Percentiles rank a stretch among this genome's conserved stretches.
phyloP scores from a whole-genome alignment of 2,797 vertebrate genomes.

The Uromys caudimaculatus region DNA sequence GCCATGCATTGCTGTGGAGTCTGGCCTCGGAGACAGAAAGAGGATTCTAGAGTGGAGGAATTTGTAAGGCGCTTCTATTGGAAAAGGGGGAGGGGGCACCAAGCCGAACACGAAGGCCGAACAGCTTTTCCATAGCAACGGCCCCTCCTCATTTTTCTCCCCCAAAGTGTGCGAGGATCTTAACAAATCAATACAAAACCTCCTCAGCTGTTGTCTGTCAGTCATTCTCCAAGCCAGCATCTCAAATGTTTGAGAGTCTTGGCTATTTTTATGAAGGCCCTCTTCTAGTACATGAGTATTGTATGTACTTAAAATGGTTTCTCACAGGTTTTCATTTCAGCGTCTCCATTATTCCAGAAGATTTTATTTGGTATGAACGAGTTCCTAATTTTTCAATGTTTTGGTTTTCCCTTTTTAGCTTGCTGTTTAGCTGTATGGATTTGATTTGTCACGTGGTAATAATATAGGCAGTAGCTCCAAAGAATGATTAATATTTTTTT shows the following conservation, averaged over 20 bases:
- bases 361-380: background rate
- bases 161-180: slow-evolving; percentile 76
- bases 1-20: background rate
- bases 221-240: slow-evolving; percentile 89
- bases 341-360: background rate
- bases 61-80: background rate
- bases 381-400: slow-evolving; percentile 28
- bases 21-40: background rate
- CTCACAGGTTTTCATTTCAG: slow-evolving; percentile 16
- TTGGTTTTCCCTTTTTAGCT: slow-evolving; percentile 25
- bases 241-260: slow-evolving; percentile 89
- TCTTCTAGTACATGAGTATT: slow-evolving; percentile 5
- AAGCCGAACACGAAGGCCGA: background rate
- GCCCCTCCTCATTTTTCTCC: background rate
- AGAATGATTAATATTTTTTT: background rate
- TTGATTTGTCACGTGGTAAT: slow-evolving; percentile 57
- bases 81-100: background rate
- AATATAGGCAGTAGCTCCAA: background rate
- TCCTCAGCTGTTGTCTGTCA: slow-evolving; percentile 94
- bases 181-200: slow-evolving; percentile 86
- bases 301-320: slow-evolving; percentile 14
- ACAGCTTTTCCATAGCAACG: background rate
- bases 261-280: slow-evolving; percentile 93
- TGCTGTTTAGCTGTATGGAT: slow-evolving; percentile 31
- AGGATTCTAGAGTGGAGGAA: background rate